Base-by-base conservation (phyloP, 2,113 vertebrate species). In the Thamnophis sirtalis region DNA sequence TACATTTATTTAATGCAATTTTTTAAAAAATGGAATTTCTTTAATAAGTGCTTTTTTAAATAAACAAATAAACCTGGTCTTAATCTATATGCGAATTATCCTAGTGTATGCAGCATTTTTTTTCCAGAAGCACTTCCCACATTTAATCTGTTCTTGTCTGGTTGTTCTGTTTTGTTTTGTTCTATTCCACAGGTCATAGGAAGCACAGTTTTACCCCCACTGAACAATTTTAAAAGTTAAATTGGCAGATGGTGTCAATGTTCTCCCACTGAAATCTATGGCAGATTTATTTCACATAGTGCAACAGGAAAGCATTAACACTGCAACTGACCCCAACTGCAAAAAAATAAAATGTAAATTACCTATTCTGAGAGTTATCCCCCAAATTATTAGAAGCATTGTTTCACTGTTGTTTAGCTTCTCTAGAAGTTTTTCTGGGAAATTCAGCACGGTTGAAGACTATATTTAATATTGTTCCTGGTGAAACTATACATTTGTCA, bases 401-500 rank as follows among this genome's bases (percentile, higher is more conserved):
- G 19, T 19, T 28, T 28, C 15, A n/a, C 17, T 48, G 50, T 51
- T 50, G 13, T 33, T 50, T 50, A n/a, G 26, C 15, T 49, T 21
- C 48, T 21, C 58, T 43, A 88, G 28, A 50, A 33, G 19, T 50
- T 28, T 3, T 49, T 9, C 26, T 51, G 17, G n/a, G 58, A 89
- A 63, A 49, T 89, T 68, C 58, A n/a, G 26, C 58, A 33, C 17
- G 33, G 58, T n/a, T 49, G 24, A 63, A n/a, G 26, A 49, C 63
- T n/a, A 80, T 84, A 89, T 92, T 92, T 56, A n/a, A 89, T 43
- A 87, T 58, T 84, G 68, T 56, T 84, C 88, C 15, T 95, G 94
- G 91, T 95, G 68, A 55, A 55, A 87, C 51, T 1, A 85, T 92
- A 93, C 92, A 94, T 94, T 95, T 94, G 94, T 95, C 95, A 92